phyloP scores from a whole-genome alignment of 2,888 invertebrate species.

The Chorisops tibialis region DNA sequence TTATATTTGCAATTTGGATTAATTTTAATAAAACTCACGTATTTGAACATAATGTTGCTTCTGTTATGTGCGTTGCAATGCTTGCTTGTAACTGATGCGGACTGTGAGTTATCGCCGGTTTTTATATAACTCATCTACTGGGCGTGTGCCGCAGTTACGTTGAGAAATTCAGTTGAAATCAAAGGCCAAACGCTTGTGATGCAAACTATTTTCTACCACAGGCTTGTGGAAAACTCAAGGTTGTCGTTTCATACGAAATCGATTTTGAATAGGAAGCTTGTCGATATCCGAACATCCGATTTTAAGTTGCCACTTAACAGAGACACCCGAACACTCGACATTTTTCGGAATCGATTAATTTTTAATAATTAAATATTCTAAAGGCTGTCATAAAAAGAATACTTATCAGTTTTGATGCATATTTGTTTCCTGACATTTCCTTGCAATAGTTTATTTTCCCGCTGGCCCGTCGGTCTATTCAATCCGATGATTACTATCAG shows the following conservation, averaged over 20 bases:
- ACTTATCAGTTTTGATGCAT: no score
- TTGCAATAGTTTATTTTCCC: no score
- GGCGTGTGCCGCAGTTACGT: neutral
- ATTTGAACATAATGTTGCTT: conserved; percentile 16
- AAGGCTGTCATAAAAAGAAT: no score
- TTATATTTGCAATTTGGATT: no score
- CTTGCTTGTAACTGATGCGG: conserved; percentile 11
- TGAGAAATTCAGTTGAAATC: conserved; percentile 3
- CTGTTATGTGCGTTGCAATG: conserved; percentile 8
- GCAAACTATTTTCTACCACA: conserved; percentile 5
- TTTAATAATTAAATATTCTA: no score
- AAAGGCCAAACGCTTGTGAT: conserved; percentile 13
- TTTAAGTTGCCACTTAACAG: neutral
- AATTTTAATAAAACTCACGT: conserved; percentile 1
- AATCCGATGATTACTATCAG: neutral
- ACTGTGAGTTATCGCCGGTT: neutral
- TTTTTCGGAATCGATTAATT: neutral
- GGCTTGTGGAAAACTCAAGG: conserved; percentile 19
- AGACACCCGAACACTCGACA: neutral
- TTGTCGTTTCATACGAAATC: neutral
- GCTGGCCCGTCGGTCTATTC: no score
- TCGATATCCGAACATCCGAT: neutral
- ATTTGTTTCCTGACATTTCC: no score
- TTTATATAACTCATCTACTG: conserved; percentile 10
- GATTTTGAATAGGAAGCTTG: neutral